Evolutionary conservation across 2,113 vertebrate genomes (phyloP).

Genomic region (Gavialis gangeticus): DNA sequence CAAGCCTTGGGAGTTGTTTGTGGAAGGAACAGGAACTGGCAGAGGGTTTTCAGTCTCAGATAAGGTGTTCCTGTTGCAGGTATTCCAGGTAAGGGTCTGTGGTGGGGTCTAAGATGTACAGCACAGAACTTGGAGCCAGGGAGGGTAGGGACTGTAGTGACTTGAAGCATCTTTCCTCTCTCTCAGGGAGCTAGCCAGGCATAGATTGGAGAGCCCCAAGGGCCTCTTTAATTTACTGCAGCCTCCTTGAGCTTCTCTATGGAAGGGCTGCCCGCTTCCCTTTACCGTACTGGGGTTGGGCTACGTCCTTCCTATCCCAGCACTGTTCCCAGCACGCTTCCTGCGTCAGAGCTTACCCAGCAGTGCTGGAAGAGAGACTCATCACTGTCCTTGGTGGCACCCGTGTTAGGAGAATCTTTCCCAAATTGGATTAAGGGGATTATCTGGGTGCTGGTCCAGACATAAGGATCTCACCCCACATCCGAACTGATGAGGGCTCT

Average conservation of each 20-base stretch:
- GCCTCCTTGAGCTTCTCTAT: not conserved
- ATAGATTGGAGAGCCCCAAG: not conserved
- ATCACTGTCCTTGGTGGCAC: not conserved
- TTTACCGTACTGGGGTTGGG: too few relatives aligned
- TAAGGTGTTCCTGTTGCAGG: too few relatives aligned
- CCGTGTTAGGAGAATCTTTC: not conserved
- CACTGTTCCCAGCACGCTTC: not conserved
- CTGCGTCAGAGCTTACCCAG: not conserved
- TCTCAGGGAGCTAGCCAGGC: not conserved
- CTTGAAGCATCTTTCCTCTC: not conserved
- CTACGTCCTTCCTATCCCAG: too few relatives aligned
- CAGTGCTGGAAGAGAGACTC: accelerated
- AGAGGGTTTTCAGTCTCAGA: not conserved
- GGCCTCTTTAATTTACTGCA: not conserved
- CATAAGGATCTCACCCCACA: not conserved
- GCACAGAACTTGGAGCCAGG: too few relatives aligned
- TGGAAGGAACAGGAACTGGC: not conserved
- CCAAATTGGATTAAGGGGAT: accelerated
- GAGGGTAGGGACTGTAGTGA: too few relatives aligned
- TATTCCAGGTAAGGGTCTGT: too few relatives aligned
- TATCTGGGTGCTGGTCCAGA: not conserved
- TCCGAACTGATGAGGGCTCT: not conserved
- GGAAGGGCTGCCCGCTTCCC: not conserved
- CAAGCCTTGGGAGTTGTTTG: not conserved
- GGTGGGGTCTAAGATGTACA: too few relatives aligned